Evolutionary conservation across 2,888 invertebrate genomes (phyloP), one percentile per base, ranked within the genome.

Genomic region (Branchellion lobata): DNA sequence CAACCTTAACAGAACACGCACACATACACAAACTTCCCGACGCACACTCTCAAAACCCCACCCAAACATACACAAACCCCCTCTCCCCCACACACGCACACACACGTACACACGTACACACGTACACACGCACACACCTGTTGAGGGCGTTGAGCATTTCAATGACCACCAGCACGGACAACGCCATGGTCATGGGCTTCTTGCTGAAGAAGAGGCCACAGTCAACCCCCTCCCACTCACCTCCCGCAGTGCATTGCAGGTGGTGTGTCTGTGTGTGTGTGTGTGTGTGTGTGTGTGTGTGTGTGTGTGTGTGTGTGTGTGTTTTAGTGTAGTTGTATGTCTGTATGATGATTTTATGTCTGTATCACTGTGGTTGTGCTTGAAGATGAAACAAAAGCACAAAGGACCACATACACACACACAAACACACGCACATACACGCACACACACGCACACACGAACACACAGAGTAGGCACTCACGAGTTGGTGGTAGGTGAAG

Each of bases 71-170:
- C 21, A 57, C 21, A 57, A 8, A 57, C 24, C 3, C 61, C 3
- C 61, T 5, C 61, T 14, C 21, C 5, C 21, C 8, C 61, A 57
- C 61, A 57, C n/a, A 24, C 24, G 21, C 21, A 57, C 24, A 57
- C 61, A 57, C 21, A 18, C 21, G 21, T 5, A 57, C 21, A 57
- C 24, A 24, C 61, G 5, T n/a, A 57, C 21, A 57, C 21, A 18
- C 61, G 21, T n/a, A 29, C 34, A 31, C 36, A 34, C 47, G 29
- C 1, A 61, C 57, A 3, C 24, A 94, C 93, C 94, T 95, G 95
- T 99, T 99, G 93, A 99, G 93, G 86, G 99, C 99, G 91, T 99
- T 99, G 90, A 98, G 92, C 99, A 99, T 99, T 91, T 99, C 99
- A 91, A 99, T 99, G 87, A 98, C 97, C 86, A 99, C 99, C 86